Base-by-base conservation (phyloP, 2,797 vertebrate species). In the Gymnothorax javanicus region DNA sequence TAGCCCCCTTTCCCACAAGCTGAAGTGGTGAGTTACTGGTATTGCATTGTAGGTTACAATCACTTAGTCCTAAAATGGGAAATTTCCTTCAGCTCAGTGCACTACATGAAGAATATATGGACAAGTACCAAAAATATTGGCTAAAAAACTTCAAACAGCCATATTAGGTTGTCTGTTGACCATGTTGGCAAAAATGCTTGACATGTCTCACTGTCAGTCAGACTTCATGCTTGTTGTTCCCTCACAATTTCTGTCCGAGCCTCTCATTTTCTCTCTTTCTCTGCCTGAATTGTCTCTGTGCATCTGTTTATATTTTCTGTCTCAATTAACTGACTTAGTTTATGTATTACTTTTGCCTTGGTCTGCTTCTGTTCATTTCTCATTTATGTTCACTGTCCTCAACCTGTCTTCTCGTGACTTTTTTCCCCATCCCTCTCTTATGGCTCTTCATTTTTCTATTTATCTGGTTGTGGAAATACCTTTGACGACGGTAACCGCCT, bases 1-100 rank as follows among this genome's bases (percentile, higher is more conserved):
- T 67, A 97, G 92, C 87, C 93, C 94, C 0, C 91, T 96, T 69
- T 88, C 93, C 88, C 94, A 97, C 87, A 97, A 97, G 89, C 96
- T 98, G 56, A 92, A 95, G 86, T 97, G 97, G 98, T 98, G 89
- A 92, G 96, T 88, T 57, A 8, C 50, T 23, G 52, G 13, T 52
- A 52, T 7, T 11, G 15, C 50, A 7, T 13, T 17, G 33, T 25
- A 25, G 5, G 25, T 69, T 25, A 25, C 6, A 25, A 69, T 69
- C 64, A 25, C 64, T n/a, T 67, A n/a, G 20, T 67, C 67, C 27
- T 33, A n/a, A 52, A 52, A 4, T 79, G 17, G 58, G 59, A 54
- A 6, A 17, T 59, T 33, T 60, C 15, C 11, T 7, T 50, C 52
- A 79, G 25, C 23, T n/a, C 59, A 52, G 54, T 85, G 43, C 0